Percentiles rank a stretch among this genome's conserved stretches.
Evolutionary conservation across 2,113 vertebrate species (phyloP).

Genomic region (Equus przewalskii): DNA sequence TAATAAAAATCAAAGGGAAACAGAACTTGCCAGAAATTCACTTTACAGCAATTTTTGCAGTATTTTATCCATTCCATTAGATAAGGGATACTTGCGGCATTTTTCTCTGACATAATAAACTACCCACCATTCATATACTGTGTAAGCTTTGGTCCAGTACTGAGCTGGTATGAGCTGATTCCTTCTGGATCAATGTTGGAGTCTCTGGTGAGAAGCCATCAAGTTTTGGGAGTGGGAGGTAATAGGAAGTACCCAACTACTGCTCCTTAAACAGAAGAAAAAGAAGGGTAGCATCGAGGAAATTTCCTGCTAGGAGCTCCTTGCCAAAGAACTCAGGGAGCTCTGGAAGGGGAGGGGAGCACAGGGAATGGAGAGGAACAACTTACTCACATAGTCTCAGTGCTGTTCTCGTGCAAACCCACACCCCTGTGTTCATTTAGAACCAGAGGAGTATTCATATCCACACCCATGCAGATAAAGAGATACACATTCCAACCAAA

Average conservation of each 20-base stretch:
- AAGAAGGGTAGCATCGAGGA: conserved; percentile 9
- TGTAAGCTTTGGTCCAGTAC: not conserved
- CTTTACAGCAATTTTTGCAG: conserved; percentile 49
- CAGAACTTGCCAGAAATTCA: conserved; percentile 54
- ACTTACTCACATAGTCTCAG: not conserved
- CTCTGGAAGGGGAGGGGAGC: not conserved
- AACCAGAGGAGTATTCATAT: conserved; percentile 29
- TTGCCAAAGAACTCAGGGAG: not conserved
- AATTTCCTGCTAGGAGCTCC: not conserved
- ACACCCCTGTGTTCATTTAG: not conserved
- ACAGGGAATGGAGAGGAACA: not conserved
- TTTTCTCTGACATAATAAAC: conserved; percentile 72
- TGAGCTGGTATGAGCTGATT: conserved; percentile 23
- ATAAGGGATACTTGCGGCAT: conserved; percentile 42
- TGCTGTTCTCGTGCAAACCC: not conserved
- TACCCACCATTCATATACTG: conserved; percentile 24
- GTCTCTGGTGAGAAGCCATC: conserved; percentile 43
- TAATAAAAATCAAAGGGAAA: conserved; percentile 62
- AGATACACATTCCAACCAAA: conserved; percentile 2
- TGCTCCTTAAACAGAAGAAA: conserved; percentile 36
- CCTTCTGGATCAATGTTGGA: conserved; percentile 56
- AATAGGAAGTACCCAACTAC: conserved; percentile 23
- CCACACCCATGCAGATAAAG: conserved; percentile 30
- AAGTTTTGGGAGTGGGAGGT: conserved; percentile 11
- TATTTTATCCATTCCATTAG: conserved; percentile 63